phyloP scores from a whole-genome alignment of 1,140 invertebrate species.

The Carcinoscorpius rotundicauda region DNA sequence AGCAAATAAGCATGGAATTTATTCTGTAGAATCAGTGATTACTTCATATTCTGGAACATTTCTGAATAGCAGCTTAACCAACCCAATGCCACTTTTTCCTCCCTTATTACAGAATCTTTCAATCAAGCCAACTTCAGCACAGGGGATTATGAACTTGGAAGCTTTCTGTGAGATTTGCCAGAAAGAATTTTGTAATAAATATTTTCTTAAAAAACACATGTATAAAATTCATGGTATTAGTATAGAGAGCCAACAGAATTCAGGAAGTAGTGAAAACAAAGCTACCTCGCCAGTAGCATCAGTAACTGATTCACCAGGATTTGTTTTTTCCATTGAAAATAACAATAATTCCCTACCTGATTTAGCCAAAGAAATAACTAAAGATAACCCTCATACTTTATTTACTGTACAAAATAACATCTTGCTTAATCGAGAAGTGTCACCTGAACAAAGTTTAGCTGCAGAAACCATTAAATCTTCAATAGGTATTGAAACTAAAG shows the following conservation, averaged over 20 bases:
- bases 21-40: slow-evolving; percentile 25
- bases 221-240: slow-evolving; percentile 81
- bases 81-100: slow-evolving; percentile 13
- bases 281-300: slow-evolving; percentile 3
- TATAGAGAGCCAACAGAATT: slow-evolving; percentile 13
- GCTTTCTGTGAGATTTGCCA: slow-evolving; percentile 72
- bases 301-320: slow-evolving; percentile 4
- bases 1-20: slow-evolving; percentile 84
- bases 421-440: slow-evolving; percentile 75
- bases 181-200: slow-evolving; percentile 99
- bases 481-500: slow-evolving; percentile 2
- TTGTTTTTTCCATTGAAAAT: neutral
- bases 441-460: slow-evolving; percentile 17
- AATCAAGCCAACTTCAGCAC: slow-evolving; percentile 10
- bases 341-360: slow-evolving; percentile 12
- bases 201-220: slow-evolving; percentile 95
- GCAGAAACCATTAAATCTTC: slow-evolving; percentile 8
- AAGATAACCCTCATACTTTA: slow-evolving; percentile 2
- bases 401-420: slow-evolving; percentile 42
- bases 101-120: neutral
- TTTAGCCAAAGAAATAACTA: slow-evolving; percentile 2
- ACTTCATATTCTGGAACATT: slow-evolving; percentile 15
- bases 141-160: slow-evolving; percentile 25
- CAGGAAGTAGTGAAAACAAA: neutral
- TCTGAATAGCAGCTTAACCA: slow-evolving; percentile 5